phyloP scores from a whole-genome alignment of 2,113 vertebrate species.

The Rhea pennata region DNA sequence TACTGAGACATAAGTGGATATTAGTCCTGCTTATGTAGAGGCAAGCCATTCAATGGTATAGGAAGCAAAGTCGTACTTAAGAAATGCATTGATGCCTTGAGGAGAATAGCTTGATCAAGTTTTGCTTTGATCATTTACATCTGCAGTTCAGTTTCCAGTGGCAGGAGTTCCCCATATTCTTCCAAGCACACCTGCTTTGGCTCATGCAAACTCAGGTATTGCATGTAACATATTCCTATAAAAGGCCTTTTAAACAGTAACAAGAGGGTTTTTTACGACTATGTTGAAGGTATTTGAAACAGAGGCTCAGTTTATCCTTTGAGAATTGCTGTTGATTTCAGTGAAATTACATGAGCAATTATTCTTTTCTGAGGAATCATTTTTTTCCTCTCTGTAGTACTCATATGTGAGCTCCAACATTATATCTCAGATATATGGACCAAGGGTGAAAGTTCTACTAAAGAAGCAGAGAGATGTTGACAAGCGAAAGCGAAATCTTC shows the following conservation, averaged over 20 bases:
- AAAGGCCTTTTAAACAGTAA: neutral
- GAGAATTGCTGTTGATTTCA: neutral
- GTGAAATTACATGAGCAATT: neutral
- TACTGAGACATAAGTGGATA: neutral
- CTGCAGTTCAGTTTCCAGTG: neutral
- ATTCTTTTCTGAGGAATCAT: neutral
- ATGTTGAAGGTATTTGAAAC: neutral
- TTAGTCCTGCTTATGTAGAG: neutral
- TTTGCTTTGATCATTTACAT: neutral
- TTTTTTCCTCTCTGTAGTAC: neutral
- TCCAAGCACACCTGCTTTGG: slow-evolving; percentile 27
- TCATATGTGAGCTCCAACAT: neutral
- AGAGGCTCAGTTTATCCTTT: neutral
- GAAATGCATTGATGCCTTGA: neutral
- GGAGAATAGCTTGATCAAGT: slow-evolving; percentile 3
- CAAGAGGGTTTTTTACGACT: neutral
- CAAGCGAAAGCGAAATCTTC: neutral
- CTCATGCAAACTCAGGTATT: neutral
- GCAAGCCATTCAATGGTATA: neutral
- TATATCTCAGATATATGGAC: neutral
- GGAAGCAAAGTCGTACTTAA: neutral
- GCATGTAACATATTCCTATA: accelerated
- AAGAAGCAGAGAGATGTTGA: neutral
- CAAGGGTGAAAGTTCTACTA: neutral
- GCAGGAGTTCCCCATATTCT: neutral